Conservation (phyloP, 2,113 vertebrate species). For the Platichthys stellatus region DNA sequence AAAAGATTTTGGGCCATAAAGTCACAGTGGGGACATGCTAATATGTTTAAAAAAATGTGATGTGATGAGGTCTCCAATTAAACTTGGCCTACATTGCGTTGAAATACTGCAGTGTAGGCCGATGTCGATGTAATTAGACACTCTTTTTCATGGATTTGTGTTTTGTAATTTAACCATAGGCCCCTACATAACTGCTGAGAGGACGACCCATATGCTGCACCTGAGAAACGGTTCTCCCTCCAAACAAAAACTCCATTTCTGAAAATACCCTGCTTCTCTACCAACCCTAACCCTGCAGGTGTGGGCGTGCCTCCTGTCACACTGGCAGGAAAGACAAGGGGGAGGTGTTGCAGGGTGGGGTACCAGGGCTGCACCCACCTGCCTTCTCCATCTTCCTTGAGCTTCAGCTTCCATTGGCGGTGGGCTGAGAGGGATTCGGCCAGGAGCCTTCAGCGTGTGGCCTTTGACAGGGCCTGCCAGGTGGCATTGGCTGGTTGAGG, state of each 20-base stretch:
- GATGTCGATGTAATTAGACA: background rate
- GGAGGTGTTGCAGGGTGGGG: constrained; percentile 54
- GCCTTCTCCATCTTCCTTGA: constrained; percentile 24
- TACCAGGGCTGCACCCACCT: constrained; percentile 44
- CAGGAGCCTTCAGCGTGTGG: background rate
- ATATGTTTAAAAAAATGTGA: background rate
- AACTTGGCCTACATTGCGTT: background rate
- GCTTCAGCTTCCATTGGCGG: constrained; percentile 4
- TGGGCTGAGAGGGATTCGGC: background rate
- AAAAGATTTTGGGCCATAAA: no score
- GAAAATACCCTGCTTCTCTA: background rate
- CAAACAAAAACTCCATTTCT: constrained; percentile 11
- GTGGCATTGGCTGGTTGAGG: constrained; percentile 61
- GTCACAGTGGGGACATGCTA: background rate
- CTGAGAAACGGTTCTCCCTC: constrained; percentile 27
- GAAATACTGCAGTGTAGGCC: background rate
- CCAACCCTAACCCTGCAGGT: constrained; percentile 14
- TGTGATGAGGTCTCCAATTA: background rate
- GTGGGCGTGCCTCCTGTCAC: constrained; percentile 51
- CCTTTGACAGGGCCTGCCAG: constrained; percentile 33
- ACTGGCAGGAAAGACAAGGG: constrained; percentile 67
- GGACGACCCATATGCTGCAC: constrained; percentile 9
- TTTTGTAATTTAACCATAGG: constrained; percentile 39
- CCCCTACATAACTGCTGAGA: constrained; percentile 16
- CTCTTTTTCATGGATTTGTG: background rate